A percentile compares a stretch with the other conserved stretches of the same genome.
Evolutionary conservation across 2,113 vertebrate species (phyloP).

Genomic region (Cyprinus carpio): DNA sequence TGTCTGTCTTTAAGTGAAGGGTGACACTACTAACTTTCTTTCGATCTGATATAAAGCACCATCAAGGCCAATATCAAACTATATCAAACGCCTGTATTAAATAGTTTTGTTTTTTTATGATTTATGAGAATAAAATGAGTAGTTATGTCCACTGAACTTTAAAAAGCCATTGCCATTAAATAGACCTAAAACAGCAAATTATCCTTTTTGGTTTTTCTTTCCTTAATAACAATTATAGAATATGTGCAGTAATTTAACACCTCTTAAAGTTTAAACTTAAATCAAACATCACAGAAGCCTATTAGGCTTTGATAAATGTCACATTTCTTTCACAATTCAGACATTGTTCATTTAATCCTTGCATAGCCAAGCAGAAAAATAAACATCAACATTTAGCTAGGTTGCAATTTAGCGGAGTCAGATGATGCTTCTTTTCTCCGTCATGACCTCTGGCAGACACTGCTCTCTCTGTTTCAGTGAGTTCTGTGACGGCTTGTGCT

Average conservation of each 20-base stretch:
- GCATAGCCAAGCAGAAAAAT: background rate
- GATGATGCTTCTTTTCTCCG: background rate
- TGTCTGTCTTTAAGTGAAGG: background rate
- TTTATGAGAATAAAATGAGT: background rate
- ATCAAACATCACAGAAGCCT: background rate
- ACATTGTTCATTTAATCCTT: background rate
- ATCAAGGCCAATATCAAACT: background rate
- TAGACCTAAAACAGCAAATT: background rate
- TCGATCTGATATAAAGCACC: background rate
- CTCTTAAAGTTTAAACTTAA: background rate
- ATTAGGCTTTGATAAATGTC: background rate
- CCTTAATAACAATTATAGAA: background rate
- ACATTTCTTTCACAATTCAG: background rate
- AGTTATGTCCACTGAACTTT: background rate
- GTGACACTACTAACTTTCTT: background rate
- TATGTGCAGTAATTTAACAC: background rate
- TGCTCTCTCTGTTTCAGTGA: background rate
- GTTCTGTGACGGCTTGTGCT: too few species aligned
- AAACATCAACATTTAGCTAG: background rate
- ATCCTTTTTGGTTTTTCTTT: background rate
- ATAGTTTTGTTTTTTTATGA: background rate
- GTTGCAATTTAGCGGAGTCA: background rate
- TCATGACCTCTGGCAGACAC: slow-evolving; percentile 15
- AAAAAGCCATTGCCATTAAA: background rate
- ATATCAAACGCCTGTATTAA: background rate